These are phyloP conservation scores for Parochlus steinenii DNA, from an alignment of 2,888 invertebrate species.

Conservation along the genomic window DNA sequence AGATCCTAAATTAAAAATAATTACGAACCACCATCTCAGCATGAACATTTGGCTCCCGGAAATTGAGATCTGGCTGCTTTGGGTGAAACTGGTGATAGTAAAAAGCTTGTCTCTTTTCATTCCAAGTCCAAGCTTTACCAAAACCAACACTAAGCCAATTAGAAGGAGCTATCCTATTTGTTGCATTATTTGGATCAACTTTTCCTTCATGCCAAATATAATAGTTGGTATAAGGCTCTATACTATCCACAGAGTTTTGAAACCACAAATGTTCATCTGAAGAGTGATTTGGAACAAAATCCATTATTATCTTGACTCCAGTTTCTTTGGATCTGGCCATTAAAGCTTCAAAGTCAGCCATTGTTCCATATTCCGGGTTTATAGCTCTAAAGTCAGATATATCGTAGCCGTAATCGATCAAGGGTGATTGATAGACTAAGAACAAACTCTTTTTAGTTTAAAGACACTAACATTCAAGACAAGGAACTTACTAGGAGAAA, in stretches of 20 bases:
- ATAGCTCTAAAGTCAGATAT: slow-evolving; percentile 59
- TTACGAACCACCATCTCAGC: slow-evolving; percentile 34
- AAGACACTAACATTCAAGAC: no score
- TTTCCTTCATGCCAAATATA: slow-evolving; percentile 41
- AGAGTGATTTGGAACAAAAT: slow-evolving; percentile 47
- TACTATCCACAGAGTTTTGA: slow-evolving; percentile 33
- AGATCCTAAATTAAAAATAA: no score
- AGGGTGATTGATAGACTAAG: slow-evolving; percentile 67
- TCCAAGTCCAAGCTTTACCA: slow-evolving; percentile 46
- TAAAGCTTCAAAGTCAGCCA: slow-evolving; percentile 49
- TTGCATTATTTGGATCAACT: slow-evolving; percentile 14
- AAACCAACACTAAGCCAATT: slow-evolving; percentile 38
- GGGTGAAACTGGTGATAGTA: slow-evolving; percentile 45
- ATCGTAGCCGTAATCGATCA: slow-evolving; percentile 79
- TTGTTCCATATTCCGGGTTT: slow-evolving; percentile 54
- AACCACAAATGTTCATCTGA: slow-evolving; percentile 42
- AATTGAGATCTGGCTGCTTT: slow-evolving; percentile 50
- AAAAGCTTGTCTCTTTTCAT: slow-evolving; percentile 35
- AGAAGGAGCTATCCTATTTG: slow-evolving; percentile 25
- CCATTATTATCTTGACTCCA: slow-evolving; percentile 41
- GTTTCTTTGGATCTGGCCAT: slow-evolving; percentile 36
- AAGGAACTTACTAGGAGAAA: no score
- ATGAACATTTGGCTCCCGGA: slow-evolving; percentile 33
- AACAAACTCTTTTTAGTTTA: no score
- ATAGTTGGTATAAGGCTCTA: slow-evolving; percentile 42